Evolutionary conservation across 1,140 invertebrate species (phyloP), one percentile per base, ranked within the genome.

Genomic region (Brachionus calyciflorus): DNA sequence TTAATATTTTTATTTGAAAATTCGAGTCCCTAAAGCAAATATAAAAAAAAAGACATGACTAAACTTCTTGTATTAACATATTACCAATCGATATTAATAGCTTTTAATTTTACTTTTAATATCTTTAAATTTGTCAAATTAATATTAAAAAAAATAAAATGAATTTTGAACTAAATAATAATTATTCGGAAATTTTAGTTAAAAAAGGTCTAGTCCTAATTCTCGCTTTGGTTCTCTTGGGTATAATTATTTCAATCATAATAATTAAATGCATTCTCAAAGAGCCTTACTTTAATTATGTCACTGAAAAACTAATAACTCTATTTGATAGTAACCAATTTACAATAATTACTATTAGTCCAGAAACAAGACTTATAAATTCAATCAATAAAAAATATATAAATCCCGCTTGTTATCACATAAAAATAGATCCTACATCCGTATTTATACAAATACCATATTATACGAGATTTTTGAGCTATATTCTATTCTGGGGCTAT

Each of bases 401-500:
- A 10, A 73, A 73, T 24, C n/a, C 26, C 7, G 46, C 33, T 3
- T 51, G 69, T 49, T 73, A 51, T 41, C 49, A 73, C 21, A 51
- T 73, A 19, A 51, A 49, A 41, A 51, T 73, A 40, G 69, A 73
- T 14, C 46, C 69, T 7, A 51, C 44, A 1, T 51, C 69, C 3
- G 30, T 37, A 14, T 73, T 51, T 24, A 73, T 73, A 30, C 69
- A 73, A 41, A n/a, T 73, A 33, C 69, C 69, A 9, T 51, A 51
- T 19, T 73, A 28, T 26, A 73, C 69, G 19, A 37, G 69, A 19
- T 73, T 73, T 28, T 37, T 73, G 3, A 33, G 44, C 44, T 73
- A 73, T n/a, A 30, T 73, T 51, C 24, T 73, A 30, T 73, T 73
- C 28, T 73, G 69, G 69, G 46, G 46, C 26, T 73, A 73, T 73